Conservation (phyloP, 2,113 vertebrate genomes). For the Procavia capensis region DNA sequence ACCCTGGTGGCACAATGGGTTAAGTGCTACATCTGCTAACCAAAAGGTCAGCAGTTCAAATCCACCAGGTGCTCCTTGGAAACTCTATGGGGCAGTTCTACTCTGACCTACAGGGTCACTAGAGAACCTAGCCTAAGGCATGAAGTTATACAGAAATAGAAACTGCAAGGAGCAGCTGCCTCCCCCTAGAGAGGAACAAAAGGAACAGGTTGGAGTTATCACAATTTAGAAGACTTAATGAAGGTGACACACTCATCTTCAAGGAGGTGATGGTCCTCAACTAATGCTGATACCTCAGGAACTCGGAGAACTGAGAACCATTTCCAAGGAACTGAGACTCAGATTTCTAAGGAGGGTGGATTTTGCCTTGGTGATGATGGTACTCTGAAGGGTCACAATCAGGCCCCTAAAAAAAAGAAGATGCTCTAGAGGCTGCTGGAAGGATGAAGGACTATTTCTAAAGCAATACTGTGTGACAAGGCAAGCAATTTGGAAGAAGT, state of each 20-base stretch:
- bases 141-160: not conserved
- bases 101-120: no score
- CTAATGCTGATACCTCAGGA: not conserved
- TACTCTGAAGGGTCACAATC: not conserved
- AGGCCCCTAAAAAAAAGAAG: not conserved
- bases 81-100: no score
- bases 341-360: not conserved
- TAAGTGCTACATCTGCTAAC: no score
- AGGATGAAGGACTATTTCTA: not conserved
- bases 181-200: not conserved
- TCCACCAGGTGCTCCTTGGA: no score
- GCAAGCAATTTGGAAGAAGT: not conserved
- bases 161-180: not conserved
- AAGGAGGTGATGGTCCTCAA: not conserved
- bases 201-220: not conserved
- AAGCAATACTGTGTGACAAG: not conserved
- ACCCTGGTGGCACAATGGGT: no score
- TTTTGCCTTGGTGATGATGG: not conserved
- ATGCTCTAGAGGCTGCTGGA: not conserved
- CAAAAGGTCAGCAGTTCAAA: no score
- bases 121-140: not conserved
- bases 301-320: not conserved
- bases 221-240: not conserved
- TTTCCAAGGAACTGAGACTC: not conserved
- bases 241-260: not conserved